A percentile compares a stretch with the other conserved stretches of the same genome.
Conservation (phyloP, 2,113 vertebrate species). For the Arothron firmamentum region DNA sequence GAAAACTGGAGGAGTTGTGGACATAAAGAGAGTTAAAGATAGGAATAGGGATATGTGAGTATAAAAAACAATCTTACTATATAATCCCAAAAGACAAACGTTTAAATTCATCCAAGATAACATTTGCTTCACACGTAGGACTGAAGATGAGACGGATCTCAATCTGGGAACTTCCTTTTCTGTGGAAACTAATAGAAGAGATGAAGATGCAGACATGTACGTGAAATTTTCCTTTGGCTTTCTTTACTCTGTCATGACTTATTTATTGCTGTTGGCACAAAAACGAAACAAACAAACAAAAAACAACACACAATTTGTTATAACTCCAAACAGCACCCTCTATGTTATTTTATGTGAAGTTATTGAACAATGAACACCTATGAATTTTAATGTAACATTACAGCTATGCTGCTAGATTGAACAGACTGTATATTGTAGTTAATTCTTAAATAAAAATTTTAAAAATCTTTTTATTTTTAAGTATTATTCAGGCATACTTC, state of each 20-base stretch:
- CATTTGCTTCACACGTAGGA: conserved; percentile 65
- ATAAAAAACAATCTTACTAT: too few species aligned
- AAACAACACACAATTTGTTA: background rate
- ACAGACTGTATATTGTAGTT: background rate
- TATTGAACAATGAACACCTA: background rate
- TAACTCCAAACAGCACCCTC: too few species aligned
- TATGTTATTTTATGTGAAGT: background rate
- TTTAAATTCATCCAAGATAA: background rate
- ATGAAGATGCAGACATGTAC: conserved; percentile 98
- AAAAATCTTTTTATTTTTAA: background rate
- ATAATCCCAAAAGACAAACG: too few species aligned
- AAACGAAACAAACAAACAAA: too few species aligned
- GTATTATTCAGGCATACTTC: too few species aligned
- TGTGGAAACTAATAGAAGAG: conserved; percentile 94
- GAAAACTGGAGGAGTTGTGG: conserved; percentile 92
- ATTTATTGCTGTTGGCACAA: too few species aligned
- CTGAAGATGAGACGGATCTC: conserved; percentile 90
- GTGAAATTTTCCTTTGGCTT: conserved; percentile 25
- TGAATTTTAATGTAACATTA: too few species aligned
- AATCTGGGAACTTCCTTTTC: conserved; percentile 96
- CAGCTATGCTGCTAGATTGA: background rate
- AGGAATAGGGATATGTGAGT: conserved; percentile 87
- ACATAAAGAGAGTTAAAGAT: conserved; percentile 98
- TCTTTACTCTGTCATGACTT: background rate
- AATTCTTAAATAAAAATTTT: background rate